phyloP scores from a whole-genome alignment of 2,888 invertebrate genomes.

The Pristionchus entomophagus region DNA sequence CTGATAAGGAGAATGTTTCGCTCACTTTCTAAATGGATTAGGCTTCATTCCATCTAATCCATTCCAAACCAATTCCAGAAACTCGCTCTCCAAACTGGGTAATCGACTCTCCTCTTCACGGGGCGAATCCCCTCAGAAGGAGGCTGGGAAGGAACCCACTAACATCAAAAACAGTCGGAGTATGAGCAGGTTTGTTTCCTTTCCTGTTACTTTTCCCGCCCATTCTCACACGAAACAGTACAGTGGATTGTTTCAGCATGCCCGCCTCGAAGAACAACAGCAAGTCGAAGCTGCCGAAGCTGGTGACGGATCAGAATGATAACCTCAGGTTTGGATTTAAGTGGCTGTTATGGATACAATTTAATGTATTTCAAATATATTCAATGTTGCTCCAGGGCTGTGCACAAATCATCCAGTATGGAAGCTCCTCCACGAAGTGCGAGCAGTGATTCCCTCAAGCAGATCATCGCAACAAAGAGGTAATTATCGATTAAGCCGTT shows the following conservation, averaged over 20 bases:
- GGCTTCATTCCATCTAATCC: not conserved
- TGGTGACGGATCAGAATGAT: slow-evolving; percentile 44
- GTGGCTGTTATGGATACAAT: too few species aligned
- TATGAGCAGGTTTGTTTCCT: slow-evolving; percentile 42
- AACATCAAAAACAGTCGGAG: slow-evolving; percentile 49
- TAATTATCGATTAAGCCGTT: not conserved
- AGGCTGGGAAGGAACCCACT: not conserved
- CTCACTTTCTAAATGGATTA: not conserved
- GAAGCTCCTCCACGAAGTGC: slow-evolving; percentile 34
- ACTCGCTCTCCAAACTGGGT: slow-evolving; percentile 58
- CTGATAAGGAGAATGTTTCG: not conserved
- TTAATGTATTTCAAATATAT: too few species aligned
- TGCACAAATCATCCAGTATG: slow-evolving; percentile 45
- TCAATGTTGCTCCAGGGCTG: not conserved
- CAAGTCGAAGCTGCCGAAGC: slow-evolving; percentile 48
- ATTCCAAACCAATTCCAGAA: not conserved
- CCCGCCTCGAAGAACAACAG: slow-evolving; percentile 6
- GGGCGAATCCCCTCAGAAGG: slow-evolving; percentile 47
- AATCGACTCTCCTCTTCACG: slow-evolving; percentile 53
- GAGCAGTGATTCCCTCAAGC: slow-evolving; percentile 38
- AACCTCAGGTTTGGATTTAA: slow-evolving; percentile 6
- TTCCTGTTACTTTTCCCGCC: too few species aligned
- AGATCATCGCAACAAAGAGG: slow-evolving; percentile 41
- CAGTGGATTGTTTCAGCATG: too few species aligned
- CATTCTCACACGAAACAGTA: too few species aligned